phyloP scores from a whole-genome alignment of 2,888 invertebrate genomes.

The Notodonta ziczac region DNA sequence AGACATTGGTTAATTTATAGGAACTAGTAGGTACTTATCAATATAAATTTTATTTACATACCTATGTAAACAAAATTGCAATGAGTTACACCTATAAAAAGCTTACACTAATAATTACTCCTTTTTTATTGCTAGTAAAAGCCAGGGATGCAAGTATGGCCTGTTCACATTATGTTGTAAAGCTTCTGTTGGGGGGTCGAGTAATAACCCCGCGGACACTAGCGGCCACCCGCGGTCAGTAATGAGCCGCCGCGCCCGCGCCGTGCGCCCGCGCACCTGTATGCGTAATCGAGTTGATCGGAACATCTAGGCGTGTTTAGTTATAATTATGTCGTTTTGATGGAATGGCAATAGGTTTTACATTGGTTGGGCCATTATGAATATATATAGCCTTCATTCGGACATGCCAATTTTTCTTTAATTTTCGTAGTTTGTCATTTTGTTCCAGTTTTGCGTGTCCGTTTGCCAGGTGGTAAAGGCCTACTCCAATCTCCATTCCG shows the following conservation, averaged over 20 bases:
- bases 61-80: too few relatives aligned
- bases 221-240: slow-evolving; percentile 60
- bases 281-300: slow-evolving; percentile 39
- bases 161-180: background rate
- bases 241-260: slow-evolving; percentile 35
- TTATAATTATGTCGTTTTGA: slow-evolving; percentile 27
- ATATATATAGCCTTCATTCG: too few relatives aligned
- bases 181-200: slow-evolving; percentile 30
- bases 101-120: too few relatives aligned
- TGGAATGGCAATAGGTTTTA: background rate
- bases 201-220: slow-evolving; percentile 50
- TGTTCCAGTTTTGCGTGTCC: too few relatives aligned
- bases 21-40: too few relatives aligned
- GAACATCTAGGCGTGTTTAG: slow-evolving; percentile 39
- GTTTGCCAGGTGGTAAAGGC: too few relatives aligned
- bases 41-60: too few relatives aligned
- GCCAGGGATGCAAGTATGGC: background rate
- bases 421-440: too few relatives aligned
- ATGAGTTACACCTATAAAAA: too few relatives aligned
- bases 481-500: too few relatives aligned
- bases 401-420: too few relatives aligned
- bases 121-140: background rate
- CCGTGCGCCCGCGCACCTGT: slow-evolving; percentile 36
- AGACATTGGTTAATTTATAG: background rate
- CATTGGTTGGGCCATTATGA: background rate